phyloP scores from a whole-genome alignment of 2,113 vertebrate species.

The Chaetodon auriga region DNA sequence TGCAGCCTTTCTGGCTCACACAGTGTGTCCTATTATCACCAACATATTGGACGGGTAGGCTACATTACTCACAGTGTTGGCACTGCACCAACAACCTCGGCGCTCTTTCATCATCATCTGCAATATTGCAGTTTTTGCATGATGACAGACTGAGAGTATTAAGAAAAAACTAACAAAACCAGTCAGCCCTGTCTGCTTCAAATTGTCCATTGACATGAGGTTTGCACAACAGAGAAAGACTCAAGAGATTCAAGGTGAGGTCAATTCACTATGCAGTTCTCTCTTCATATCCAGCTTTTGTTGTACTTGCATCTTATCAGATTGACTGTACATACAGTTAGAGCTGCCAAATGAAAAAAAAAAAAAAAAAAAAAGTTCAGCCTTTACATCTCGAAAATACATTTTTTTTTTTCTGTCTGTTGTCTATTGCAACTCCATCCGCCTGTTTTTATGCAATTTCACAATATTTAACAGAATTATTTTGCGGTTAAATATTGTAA shows the following conservation, averaged over 20 bases:
- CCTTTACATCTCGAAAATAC: not conserved
- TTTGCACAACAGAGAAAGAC: not conserved
- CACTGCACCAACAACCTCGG: constrained; percentile 32
- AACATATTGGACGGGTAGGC: constrained; percentile 40
- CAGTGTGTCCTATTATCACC: constrained; percentile 52
- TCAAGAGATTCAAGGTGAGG: not conserved
- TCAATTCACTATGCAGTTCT: not conserved
- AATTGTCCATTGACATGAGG: not conserved
- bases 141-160: constrained; percentile 10
- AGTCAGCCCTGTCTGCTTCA: not conserved
- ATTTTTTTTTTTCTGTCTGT: not conserved
- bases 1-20: constrained; percentile 47
- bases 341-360: not conserved
- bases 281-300: not conserved
- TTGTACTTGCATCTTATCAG: not conserved
- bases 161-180: constrained; percentile 2
- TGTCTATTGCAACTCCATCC: not conserved
- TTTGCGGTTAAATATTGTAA: too few relatives aligned
- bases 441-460: not conserved
- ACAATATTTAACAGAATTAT: too few relatives aligned
- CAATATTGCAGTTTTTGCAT: constrained; percentile 2
- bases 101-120: constrained; percentile 30
- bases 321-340: not conserved
- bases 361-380: not conserved
- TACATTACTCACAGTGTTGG: constrained; percentile 54